A percentile compares a stretch with the other conserved stretches of the same genome.
Evolutionary conservation across 2,888 invertebrate genomes (phyloP).

Genomic region (Erebia ligea): DNA sequence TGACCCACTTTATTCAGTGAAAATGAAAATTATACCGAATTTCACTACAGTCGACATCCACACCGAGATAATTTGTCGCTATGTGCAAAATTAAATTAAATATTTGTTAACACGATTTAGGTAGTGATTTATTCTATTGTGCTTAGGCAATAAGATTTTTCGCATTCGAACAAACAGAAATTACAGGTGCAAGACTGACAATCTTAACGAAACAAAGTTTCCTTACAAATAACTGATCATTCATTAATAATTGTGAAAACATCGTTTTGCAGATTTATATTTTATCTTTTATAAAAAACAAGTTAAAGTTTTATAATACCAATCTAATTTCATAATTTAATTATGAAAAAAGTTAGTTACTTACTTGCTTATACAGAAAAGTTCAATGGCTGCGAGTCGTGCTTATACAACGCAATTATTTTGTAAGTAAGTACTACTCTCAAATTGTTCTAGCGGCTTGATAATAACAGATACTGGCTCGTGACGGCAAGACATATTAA

Average conservation of each 20-base stretch:
- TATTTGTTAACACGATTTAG: not conserved
- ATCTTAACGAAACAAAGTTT: conserved; percentile 9
- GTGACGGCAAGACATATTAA: conserved; percentile 52
- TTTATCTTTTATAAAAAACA: not conserved
- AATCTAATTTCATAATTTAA: conserved; percentile 14
- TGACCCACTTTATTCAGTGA: conserved; percentile 55
- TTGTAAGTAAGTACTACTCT: conserved; percentile 64
- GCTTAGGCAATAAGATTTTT: not conserved
- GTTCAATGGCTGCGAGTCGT: conserved; percentile 74
- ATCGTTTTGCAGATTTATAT: not conserved
- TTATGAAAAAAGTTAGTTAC: conserved; percentile 28
- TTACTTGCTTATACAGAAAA: conserved; percentile 55
- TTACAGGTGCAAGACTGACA: conserved; percentile 2
- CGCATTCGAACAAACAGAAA: not conserved
- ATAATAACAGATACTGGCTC: conserved; percentile 71
- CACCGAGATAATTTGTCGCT: conserved; percentile 56
- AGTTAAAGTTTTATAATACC: too few species aligned
- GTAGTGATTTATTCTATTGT: not conserved
- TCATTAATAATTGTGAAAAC: not conserved
- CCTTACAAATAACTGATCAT: not conserved
- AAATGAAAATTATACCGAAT: conserved; percentile 50
- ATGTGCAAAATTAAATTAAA: not conserved
- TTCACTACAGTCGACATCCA: conserved; percentile 63
- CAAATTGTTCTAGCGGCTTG: conserved; percentile 73
- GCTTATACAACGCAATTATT: conserved; percentile 78